These are phyloP conservation scores for Drosophila macrospina DNA, from an alignment of 2,888 invertebrate species.

Conservation along the genomic window DNA sequence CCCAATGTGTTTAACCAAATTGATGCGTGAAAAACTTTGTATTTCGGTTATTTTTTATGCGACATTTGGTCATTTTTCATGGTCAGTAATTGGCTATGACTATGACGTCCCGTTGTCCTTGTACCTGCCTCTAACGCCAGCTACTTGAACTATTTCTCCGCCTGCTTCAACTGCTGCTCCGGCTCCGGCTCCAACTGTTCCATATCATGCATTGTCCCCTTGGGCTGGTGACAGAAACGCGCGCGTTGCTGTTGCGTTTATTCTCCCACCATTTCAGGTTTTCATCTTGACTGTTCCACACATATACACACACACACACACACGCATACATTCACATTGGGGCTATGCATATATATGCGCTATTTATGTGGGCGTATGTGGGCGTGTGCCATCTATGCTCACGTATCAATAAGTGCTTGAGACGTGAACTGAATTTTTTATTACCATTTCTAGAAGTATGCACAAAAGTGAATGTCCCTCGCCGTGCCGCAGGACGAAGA, in stretches of 20 bases:
- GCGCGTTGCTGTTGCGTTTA: constrained; percentile 28
- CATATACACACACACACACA: constrained; percentile 16
- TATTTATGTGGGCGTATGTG: constrained; percentile 59
- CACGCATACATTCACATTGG: constrained; percentile 4
- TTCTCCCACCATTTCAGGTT: constrained; percentile 36
- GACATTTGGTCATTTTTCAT: constrained; percentile 60
- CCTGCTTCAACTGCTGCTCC: not conserved
- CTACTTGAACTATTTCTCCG: not conserved
- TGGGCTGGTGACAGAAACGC: constrained; percentile 67
- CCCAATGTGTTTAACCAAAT: constrained; percentile 56
- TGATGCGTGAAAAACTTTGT: constrained; percentile 55
- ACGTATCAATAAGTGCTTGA: constrained; percentile 79
- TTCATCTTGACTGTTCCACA: constrained; percentile 44
- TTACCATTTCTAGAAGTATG: constrained; percentile 61
- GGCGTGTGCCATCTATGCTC: constrained; percentile 73
- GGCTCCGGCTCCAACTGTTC: not conserved
- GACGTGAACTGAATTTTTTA: constrained; percentile 80
- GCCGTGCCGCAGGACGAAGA: constrained; percentile 28
- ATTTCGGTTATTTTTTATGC: constrained; percentile 54
- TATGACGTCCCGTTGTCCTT: constrained; percentile 29
- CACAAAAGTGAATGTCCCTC: constrained; percentile 69
- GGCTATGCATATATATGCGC: constrained; percentile 71
- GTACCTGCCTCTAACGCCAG: not conserved
- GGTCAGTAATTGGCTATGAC: constrained; percentile 63
- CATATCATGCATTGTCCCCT: constrained; percentile 55